Conservation (phyloP, 2,113 vertebrate species). For the Sphyrna mokarran region DNA sequence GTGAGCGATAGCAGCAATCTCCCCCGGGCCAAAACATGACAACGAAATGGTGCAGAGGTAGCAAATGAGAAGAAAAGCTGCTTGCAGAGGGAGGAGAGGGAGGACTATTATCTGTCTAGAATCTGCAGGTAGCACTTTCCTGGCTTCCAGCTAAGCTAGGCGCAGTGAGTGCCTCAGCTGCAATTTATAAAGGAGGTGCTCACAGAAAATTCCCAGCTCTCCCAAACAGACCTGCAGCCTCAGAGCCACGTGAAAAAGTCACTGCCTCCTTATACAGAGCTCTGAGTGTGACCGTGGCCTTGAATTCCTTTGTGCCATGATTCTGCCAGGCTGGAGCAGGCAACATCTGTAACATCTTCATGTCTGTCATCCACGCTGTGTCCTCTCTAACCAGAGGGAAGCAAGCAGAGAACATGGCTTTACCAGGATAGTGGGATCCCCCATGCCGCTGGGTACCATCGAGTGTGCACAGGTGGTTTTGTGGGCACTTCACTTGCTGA, state of each 20-base stretch:
- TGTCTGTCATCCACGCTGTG: not conserved
- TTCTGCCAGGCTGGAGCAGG: not conserved
- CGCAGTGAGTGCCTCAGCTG: not conserved
- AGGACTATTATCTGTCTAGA: not conserved
- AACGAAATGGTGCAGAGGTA: not conserved
- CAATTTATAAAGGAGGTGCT: not conserved
- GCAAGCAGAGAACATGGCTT: not conserved
- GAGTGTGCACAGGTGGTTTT: not conserved
- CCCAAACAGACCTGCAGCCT: not conserved
- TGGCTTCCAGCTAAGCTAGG: not conserved
- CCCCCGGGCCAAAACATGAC: not conserved
- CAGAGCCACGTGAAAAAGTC: not conserved
- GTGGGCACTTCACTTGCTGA: not conserved
- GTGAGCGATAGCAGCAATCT: not conserved
- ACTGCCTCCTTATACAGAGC: too few relatives aligned
- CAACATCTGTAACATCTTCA: not conserved
- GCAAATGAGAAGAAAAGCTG: not conserved
- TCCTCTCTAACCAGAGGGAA: not conserved
- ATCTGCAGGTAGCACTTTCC: not conserved
- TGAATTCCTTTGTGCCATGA: not conserved
- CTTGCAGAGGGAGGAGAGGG: not conserved
- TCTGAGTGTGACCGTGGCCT: not conserved
- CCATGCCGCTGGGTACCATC: not conserved
- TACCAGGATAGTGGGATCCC: not conserved
- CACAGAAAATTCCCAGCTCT: not conserved